phyloP scores from a whole-genome alignment of 2,888 invertebrate genomes.

The Epirrhoe alternata region DNA sequence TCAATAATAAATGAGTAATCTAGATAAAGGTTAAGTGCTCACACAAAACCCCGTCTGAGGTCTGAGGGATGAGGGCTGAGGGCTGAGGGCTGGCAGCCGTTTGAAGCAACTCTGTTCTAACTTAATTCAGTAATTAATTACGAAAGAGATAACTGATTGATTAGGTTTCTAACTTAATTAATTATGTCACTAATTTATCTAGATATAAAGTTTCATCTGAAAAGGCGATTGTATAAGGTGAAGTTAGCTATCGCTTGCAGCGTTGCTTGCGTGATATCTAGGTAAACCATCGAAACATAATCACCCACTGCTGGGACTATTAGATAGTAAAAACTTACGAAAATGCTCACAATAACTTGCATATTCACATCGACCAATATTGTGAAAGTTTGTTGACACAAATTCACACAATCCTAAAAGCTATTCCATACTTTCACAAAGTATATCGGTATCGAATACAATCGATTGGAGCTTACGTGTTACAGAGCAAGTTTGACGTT shows the following conservation, averaged over 20 bases:
- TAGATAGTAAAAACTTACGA: too few species aligned
- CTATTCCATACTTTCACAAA: neutral
- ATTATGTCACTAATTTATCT: neutral
- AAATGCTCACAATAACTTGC: too few species aligned
- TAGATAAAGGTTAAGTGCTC: neutral
- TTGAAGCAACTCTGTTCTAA: neutral
- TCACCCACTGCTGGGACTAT: too few species aligned
- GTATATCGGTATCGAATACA: neutral
- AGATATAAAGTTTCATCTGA: neutral
- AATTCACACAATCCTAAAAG: too few species aligned
- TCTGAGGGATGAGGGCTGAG: neutral
- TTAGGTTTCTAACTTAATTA: neutral
- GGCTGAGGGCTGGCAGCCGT: neutral
- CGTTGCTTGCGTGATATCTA: too few species aligned
- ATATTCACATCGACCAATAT: too few species aligned
- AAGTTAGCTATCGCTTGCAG: too few species aligned
- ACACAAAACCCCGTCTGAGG: neutral
- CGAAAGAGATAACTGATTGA: neutral
- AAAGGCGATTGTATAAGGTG: too few species aligned
- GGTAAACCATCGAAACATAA: too few species aligned
- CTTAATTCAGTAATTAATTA: too few species aligned
- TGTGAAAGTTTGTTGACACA: too few species aligned
- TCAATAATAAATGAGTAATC: neutral
- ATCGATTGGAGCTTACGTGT: constrained; percentile 5
- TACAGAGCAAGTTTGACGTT: constrained; percentile 6